Percentiles rank a stretch among this genome's conserved stretches.
Evolutionary conservation across 2,113 vertebrate genomes (phyloP).

Genomic region (Lagenorhynchus albirostris): DNA sequence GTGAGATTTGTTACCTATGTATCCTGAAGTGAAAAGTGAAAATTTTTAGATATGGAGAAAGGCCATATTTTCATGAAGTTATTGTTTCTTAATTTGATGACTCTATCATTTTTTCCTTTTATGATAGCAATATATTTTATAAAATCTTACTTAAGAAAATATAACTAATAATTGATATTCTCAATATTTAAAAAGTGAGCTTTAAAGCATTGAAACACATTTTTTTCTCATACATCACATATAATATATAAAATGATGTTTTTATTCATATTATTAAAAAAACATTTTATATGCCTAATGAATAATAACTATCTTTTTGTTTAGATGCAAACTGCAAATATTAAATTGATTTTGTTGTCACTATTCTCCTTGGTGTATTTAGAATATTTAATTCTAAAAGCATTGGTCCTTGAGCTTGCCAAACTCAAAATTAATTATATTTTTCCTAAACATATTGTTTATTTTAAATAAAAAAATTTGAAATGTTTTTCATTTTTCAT

Average conservation of each 20-base stretch:
- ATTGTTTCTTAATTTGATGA: background rate
- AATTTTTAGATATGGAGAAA: background rate
- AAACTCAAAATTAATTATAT: background rate
- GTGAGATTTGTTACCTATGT: background rate
- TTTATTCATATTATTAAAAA: background rate
- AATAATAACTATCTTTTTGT: background rate
- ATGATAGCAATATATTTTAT: background rate
- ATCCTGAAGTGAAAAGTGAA: background rate
- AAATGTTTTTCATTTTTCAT: background rate
- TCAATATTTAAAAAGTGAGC: background rate
- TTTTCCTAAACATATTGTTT: background rate
- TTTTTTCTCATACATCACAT: background rate
- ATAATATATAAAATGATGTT: background rate
- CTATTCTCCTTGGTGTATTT: background rate
- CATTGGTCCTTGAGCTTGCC: background rate
- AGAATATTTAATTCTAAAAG: conserved; percentile 20
- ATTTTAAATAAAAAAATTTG: background rate
- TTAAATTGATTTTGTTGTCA: background rate
- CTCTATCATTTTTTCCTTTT: background rate
- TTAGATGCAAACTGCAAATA: background rate
- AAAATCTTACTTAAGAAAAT: background rate
- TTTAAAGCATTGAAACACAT: background rate
- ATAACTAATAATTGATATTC: background rate
- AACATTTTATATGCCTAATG: background rate
- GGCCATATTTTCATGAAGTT: background rate